Percentiles rank a stretch among this genome's conserved stretches.
Evolutionary conservation across 2,797 vertebrate species (phyloP).

Genomic region (Hoplostethus atlanticus): DNA sequence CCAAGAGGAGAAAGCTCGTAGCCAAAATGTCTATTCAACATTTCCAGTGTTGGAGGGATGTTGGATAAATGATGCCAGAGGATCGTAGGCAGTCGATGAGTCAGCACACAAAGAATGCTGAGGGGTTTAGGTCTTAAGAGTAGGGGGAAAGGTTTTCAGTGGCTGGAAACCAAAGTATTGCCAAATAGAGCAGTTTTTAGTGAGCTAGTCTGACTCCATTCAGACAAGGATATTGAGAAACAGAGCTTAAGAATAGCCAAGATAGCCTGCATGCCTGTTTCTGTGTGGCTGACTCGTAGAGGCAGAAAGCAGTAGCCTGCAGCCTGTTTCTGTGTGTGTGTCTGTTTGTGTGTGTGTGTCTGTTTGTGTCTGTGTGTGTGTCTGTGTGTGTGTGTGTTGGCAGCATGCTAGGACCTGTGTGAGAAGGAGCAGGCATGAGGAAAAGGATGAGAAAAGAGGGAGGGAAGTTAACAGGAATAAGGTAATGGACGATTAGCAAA

Average conservation of each 20-base stretch:
- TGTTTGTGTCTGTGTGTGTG: background rate
- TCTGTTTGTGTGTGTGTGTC: background rate
- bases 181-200: constrained; percentile 28
- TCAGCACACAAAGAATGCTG: constrained; percentile 60
- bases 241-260: constrained; percentile 43
- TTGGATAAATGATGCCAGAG: constrained; percentile 38
- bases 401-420: constrained; percentile 70
- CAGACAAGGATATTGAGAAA: constrained; percentile 28
- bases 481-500: background rate
- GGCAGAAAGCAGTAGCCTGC: constrained; percentile 69
- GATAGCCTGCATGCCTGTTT: constrained; percentile 45
- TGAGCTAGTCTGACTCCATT: constrained; percentile 44
- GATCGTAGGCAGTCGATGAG: constrained; percentile 58
- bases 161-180: constrained; percentile 4
- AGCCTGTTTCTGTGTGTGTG: constrained; percentile 45
- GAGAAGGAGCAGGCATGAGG: constrained; percentile 33
- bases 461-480: constrained; percentile 24
- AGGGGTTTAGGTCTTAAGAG: constrained; percentile 30
- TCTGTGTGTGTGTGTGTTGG: constrained; percentile 19
- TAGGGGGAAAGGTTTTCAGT: background rate
- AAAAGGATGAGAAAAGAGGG: constrained; percentile 23
- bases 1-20: constrained; percentile 32
- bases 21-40: constrained; percentile 39
- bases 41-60: constrained; percentile 40
- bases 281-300: constrained; percentile 49